Conservation (phyloP, 1,140 invertebrate genomes). For the Hyposmocoma kahamanoa region DNA sequence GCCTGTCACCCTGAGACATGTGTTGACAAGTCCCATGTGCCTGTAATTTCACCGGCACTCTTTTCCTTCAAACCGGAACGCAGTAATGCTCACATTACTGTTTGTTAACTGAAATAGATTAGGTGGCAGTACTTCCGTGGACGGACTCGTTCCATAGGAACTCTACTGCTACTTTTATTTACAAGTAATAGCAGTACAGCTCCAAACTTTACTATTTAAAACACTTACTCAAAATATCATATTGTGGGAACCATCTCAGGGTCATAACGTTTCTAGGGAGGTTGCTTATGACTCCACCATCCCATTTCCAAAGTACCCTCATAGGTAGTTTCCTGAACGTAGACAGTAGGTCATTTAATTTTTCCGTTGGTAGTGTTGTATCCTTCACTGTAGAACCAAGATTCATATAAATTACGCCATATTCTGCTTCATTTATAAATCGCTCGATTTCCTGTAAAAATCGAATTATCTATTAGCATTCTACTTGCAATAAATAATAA, state of each 20-base stretch:
- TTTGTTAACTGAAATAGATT: too few species aligned
- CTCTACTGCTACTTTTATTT: too few species aligned
- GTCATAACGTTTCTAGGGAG: slow-evolving; percentile 76
- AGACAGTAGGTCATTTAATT: slow-evolving; percentile 75
- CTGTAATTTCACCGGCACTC: too few species aligned
- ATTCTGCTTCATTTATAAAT: slow-evolving; percentile 75
- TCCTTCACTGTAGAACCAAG: slow-evolving; percentile 75
- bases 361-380: slow-evolving; percentile 75
- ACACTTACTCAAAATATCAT: slow-evolving; percentile 76
- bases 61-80: too few species aligned
- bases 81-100: too few species aligned
- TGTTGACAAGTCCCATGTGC: too few species aligned
- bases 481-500: too few species aligned
- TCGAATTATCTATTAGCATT: too few species aligned
- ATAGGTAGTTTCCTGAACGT: slow-evolving; percentile 71
- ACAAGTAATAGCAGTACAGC: too few species aligned
- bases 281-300: slow-evolving; percentile 59
- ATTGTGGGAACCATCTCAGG: slow-evolving; percentile 78
- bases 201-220: not conserved
- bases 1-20: too few species aligned
- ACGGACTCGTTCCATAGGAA: too few species aligned
- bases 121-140: too few species aligned
- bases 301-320: slow-evolving; percentile 77
- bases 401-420: slow-evolving; percentile 79
- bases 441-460: slow-evolving; percentile 74